Evolutionary conservation across 1,140 invertebrate species (phyloP), one percentile per base, ranked within the genome.

Genomic region (Thrips palmi): DNA sequence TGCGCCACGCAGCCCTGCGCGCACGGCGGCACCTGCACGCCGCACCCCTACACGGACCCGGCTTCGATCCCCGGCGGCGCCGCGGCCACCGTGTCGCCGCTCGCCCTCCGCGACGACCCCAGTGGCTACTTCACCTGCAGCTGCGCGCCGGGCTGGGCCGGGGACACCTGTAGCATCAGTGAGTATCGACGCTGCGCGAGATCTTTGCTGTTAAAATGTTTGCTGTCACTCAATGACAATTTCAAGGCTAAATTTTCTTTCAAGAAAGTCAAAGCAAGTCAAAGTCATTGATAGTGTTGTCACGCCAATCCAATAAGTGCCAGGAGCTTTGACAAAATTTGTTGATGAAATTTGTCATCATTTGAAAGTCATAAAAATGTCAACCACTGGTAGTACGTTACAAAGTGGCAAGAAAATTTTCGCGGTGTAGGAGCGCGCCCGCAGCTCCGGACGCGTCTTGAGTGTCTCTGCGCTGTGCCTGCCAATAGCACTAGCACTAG

Each of bases 1-100:
- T 96, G 89, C 59, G 77, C 78, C 41, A 77, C 77, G 30, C 77
- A 72, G 45, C 88, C 87, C 1, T 96, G 91, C 56, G 62, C 71
- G 31, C 83, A 94, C 58, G 84, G 83, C 12, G 81, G 83, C 12
- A 82, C 67, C 15, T 89, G 85, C 52, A 51, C 65, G 3, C 60
- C 64, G 46, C n/a, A 53, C 58, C 1, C 57, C 54, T 8, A 57
- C 60, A 39, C 51, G 43, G 6, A 53, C 56, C 0, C 48, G 5
- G 22, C 22, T 11, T 15, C 12, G 7, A 11, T 11, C 2, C n/a
- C 20, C 5, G 24, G 14, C 6, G 24, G 17, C 11, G 24, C 19
- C 3, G 3, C 7, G 1, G 22, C 24, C n/a, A 28, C 36, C 7
- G 23, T 8, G 19, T 31, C 22, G 35, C 17, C 12, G n/a, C 51